Base-by-base conservation (phyloP, 2,888 invertebrate species). In the Drosophila ochracea region DNA sequence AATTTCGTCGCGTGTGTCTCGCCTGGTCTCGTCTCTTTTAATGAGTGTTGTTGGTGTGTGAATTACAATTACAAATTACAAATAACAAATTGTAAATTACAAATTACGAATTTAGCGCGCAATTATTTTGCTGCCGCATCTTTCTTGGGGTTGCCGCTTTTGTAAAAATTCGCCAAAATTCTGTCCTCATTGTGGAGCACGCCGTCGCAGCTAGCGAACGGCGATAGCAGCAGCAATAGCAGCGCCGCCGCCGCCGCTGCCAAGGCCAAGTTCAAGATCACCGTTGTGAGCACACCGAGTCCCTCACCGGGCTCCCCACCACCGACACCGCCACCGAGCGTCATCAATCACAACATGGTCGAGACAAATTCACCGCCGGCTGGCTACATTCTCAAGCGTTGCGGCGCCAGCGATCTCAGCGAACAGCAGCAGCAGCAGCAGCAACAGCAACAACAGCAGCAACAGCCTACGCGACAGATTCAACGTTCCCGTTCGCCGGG, bases 141-240 rank as follows among this genome's bases (percentile, higher is more conserved):
- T 37, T 58, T 52, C 19, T 58, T 28, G 43, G 2, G 6, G 16
- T 41, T 6, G 21, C 31, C 39, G 30, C 16, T 21, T 39, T n/a
- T 21, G 4, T 10, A 31, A 55, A 83, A 86, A 70, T 52, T 80
- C 83, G 73, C 73, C 92, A 92, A 92, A 89, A 93, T 93, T 92
- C 92, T 93, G 92, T 93, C 93, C 90, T 93, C 93, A 90, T 80
- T 93, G 92, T 93, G 93, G 93, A 92, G 91, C 69, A 86, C 93
- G 89, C 92, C 93, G 90, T 92, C 91, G 91, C 92, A 92, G 83
- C 84, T 93, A 68, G 92, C 91, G 84, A 86, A 90, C 77, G 92
- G 92, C 82, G 91, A 90, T 80, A 73, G 81, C 67, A 91, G 69
- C 70, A 33, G 37, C 47, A 50, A 37, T 31, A 67, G 57, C 69